Conservation (phyloP, 2,888 invertebrate species). For the Leptopilina syphax region DNA sequence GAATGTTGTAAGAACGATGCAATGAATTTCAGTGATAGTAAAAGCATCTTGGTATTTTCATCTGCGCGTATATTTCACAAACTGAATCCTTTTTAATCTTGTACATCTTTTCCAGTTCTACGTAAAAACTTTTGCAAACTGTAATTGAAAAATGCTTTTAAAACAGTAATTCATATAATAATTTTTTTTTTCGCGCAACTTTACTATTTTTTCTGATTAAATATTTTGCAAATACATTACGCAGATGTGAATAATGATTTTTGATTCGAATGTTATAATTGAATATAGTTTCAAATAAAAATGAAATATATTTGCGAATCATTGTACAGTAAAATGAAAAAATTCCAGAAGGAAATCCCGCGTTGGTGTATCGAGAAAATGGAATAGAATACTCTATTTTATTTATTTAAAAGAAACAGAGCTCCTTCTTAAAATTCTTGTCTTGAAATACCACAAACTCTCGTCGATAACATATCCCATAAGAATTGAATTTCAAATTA, state of each 20-base stretch:
- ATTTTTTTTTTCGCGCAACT: no score
- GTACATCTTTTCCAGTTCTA: neutral
- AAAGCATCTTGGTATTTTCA: constrained; percentile 19
- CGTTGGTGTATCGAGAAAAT: no score
- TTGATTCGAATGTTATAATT: no score
- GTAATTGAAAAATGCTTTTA: constrained; percentile 4
- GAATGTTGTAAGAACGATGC: constrained; percentile 17
- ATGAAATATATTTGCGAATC: no score
- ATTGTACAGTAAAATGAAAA: constrained; percentile 1
- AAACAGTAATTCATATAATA: neutral
- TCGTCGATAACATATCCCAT: constrained; percentile 20
- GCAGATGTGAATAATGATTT: no score
- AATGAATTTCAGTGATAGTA: constrained; percentile 24
- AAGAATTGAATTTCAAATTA: constrained; percentile 35
- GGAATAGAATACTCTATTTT: neutral
- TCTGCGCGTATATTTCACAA: neutral
- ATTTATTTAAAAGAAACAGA: constrained; percentile 4
- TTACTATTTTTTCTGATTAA: neutral
- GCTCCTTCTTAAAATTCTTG: constrained; percentile 14
- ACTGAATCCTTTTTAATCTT: neutral
- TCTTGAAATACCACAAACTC: constrained; percentile 30
- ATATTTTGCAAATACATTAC: neutral
- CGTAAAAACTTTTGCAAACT: neutral
- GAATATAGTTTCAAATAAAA: no score
- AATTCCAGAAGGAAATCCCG: neutral